Base-by-base conservation (phyloP, 2,113 vertebrate genomes). In the Syngnathus scovelli region DNA sequence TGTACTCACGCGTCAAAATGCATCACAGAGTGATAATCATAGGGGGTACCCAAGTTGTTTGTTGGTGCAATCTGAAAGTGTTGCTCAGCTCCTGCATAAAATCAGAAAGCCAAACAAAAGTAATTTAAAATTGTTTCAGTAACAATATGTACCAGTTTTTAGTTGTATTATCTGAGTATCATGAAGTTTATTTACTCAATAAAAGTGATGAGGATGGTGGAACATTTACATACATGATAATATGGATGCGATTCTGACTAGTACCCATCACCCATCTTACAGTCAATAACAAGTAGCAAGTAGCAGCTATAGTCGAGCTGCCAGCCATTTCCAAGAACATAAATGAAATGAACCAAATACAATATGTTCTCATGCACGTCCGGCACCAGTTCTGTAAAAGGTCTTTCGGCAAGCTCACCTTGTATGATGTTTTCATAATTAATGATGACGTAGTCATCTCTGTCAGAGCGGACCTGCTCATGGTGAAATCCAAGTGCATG, bases 401-500 rank as follows among this genome's bases (percentile, higher is more conserved):
- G 15, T 44, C 27, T 18, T 0, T 41, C 13, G 5, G 6, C 15
- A 6, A 64, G 23, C 77, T 60, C 27, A 88, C 88, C 77, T 43
- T 46, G 0, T 0, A 3, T 0, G 8, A 91, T 75, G 73, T 90
- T 90, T 1, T 87, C 0, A 2, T 6, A 37, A 19, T 71, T 8
- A 61, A 91, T 87, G 5, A 0, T 3, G 37, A 90, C 64, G 9
- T 86, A 44, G 0, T 1, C 0, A 68, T 90, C 86, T 8, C 90
- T 72, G 82, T 91, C 89, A 0, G 65, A 84, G 68, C 90, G 86
- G 23, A 60, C 67, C 0, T 90, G 88, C 55, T 91, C 90, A 12
- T 90, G 90, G 70, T 86, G 71, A 66, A 91, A 88, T 23, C 90
- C 88, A 39, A 91, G 74, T 7, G 86, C 80, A 12, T 91, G 90